Evolutionary conservation across 2,113 vertebrate genomes (phyloP), one percentile per base, ranked within the genome.

Genomic region (Anas platyrhynchos): DNA sequence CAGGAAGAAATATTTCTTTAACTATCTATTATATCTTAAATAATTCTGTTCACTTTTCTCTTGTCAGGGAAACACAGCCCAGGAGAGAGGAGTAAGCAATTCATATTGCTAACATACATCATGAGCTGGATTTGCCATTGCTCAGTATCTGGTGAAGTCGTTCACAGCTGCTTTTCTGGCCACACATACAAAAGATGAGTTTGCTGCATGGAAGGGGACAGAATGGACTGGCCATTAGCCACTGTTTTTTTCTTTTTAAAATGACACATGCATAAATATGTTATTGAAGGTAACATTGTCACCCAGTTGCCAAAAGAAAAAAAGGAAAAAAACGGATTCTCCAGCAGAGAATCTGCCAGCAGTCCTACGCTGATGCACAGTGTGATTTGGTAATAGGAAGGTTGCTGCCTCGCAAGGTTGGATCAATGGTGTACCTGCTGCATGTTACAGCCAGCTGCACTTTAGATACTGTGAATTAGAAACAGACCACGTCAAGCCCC

Each of bases 1-100:
- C 78, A 72, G 96, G 93, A 91, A 95, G 59, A 93, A 89, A 63
- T 26, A 44, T 95, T 96, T 92, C 83, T 96, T 95, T 94, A 95
- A 95, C 80, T 96, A 97, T 76, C 75, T 66, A 87, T 81, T 94
- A 86, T 31, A 65, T 32, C n/a, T 94, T 75, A 92, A 96, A 65
- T 62, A 87, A 91, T 95, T 77, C 63, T 95, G 95, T 92, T 82
- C 93, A 95, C 73, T 95, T 91, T 59, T 76, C 36, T 93, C 56
- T 85, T 91, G 58, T 83, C 90, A 61, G 59, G n/a, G 41, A 89
- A 76, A 88, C 72, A 91, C 46, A 72, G 86, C 83, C 59, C 83
- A 68, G 34, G 46, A 91, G 62, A 80, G 67, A 90, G 46, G 43
- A 58, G 32, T 32, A 55, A 88, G 88, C 32, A 90, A 31, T 68